Base-by-base conservation (phyloP, 2,797 vertebrate species). In the Pseudochirops cupreus region DNA sequence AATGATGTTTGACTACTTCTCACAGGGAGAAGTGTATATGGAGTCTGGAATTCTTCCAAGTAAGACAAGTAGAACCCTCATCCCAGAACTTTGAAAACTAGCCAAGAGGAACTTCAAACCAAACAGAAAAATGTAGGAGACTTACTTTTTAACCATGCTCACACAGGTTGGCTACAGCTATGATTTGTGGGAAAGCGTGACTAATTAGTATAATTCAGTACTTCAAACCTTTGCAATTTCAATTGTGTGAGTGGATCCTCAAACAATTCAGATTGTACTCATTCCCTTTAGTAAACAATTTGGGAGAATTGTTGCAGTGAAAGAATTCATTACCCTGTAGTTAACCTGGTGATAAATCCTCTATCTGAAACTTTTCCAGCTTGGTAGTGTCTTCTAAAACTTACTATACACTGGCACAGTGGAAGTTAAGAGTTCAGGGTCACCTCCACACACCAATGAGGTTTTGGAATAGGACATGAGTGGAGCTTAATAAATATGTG, bases 31-130 rank as follows among this genome's bases (percentile, higher is more conserved):
- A 87, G 39, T 59, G 26, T 16, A 46, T 28, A 59, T 91, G 33
- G 89, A 92, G 67, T 18, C 16, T 53, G 94, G 26, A 54, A 39
- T 6, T 33, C 1, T 53, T 89, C 16, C n/a, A 50, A 53, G 50
- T 0, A 11, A 55, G 57, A 94, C 33, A 58, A 92, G 28, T 92
- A 90, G 9, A 90, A 28, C 39, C 11, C 33, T 21, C 31, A 28
- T 94, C 16, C 62, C 11, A 90, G 50, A 96, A 54, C 56, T 95
- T 96, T 11, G 31, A 93, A 96, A 94, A 91, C 52, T 89, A 56
- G 74, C 31, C 46, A 94, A 93, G 46, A 92, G 46, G 67, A 94
- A 54, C 33, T 31, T 91, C 52, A 54, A 95, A 54, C 52, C 12
- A 90, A 91, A 57, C 62, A 89, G 16, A 74, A 39, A 39, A n/a